Conservation (phyloP, 1,140 invertebrate genomes). For the Cotesia vestalis region DNA sequence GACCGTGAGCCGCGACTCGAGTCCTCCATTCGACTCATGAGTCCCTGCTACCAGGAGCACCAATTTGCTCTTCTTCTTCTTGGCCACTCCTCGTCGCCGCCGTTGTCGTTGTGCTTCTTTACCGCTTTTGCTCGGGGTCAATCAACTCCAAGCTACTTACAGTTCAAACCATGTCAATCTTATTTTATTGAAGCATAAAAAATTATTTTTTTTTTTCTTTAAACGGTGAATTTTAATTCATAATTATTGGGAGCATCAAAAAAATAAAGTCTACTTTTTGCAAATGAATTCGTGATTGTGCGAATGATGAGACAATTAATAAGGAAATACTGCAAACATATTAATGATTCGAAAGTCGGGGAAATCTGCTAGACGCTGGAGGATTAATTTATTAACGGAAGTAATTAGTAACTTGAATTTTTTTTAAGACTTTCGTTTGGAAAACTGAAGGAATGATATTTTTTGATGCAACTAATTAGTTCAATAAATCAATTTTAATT, state of each 20-base stretch:
- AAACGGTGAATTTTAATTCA: too few relatives aligned
- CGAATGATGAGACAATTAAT: neutral
- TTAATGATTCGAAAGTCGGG: conserved; percentile 31
- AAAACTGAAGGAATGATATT: neutral
- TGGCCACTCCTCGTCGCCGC: conserved; percentile 60
- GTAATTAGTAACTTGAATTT: conserved; percentile 6
- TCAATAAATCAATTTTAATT: too few relatives aligned
- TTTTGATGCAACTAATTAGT: too few relatives aligned
- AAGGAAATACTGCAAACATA: conserved; percentile 25
- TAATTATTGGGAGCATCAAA: too few relatives aligned
- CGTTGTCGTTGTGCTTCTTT: conserved; percentile 40
- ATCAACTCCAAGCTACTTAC: conserved; percentile 17
- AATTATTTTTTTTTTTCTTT: neutral
- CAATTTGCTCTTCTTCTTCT: conserved; percentile 68
- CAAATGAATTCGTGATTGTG: too few relatives aligned
- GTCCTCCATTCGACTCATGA: conserved; percentile 56
- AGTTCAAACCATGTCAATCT: neutral
- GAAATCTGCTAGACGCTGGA: conserved; percentile 10
- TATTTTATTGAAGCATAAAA: neutral
- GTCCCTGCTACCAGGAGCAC: conserved; percentile 61
- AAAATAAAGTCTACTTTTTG: too few relatives aligned
- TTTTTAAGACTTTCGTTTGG: neutral
- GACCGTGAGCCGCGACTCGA: conserved; percentile 45
- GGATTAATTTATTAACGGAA: conserved; percentile 14
- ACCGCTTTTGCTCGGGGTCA: conserved; percentile 26